Conservation (phyloP, 2,888 invertebrate species). For the Didymodactylos carnosus region DNA sequence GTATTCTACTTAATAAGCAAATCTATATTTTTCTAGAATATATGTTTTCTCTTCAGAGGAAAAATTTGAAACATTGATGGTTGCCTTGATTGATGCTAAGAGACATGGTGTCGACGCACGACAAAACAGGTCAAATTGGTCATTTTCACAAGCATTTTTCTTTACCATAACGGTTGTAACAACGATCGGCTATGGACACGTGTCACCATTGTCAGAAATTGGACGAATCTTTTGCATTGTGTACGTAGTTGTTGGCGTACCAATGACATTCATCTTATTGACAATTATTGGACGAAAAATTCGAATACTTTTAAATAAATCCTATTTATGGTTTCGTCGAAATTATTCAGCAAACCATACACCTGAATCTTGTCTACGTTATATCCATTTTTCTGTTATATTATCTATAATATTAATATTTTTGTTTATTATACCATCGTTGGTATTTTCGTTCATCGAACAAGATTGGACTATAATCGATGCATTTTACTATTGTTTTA, state of each 20-base stretch:
- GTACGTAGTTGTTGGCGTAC: conserved; percentile 62
- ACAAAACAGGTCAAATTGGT: conserved; percentile 63
- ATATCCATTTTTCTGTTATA: conserved; percentile 53
- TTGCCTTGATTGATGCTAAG: conserved; percentile 51
- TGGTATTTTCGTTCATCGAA: conserved; percentile 52
- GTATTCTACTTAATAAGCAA: conserved; percentile 34
- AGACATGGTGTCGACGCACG: conserved; percentile 57
- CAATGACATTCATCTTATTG: conserved; percentile 59
- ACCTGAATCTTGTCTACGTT: conserved; percentile 41
- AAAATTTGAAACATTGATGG: conserved; percentile 51
- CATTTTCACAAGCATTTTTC: conserved; percentile 68
- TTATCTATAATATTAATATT: conserved; percentile 38
- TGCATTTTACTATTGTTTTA: conserved; percentile 72
- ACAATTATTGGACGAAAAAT: conserved; percentile 62
- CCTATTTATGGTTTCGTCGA: conserved; percentile 45
- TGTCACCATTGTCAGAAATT: conserved; percentile 58
- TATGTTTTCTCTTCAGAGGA: conserved; percentile 43
- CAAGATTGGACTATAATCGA: conserved; percentile 64
- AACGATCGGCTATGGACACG: conserved; percentile 67
- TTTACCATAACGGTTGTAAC: conserved; percentile 68
- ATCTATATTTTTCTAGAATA: not conserved
- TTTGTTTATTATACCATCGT: conserved; percentile 56
- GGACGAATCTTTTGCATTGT: conserved; percentile 71
- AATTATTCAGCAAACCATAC: conserved; percentile 49
- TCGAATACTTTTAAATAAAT: conserved; percentile 50